Evolutionary conservation across 2,888 invertebrate genomes (phyloP).

Genomic region (Drymonia ruficornis): DNA sequence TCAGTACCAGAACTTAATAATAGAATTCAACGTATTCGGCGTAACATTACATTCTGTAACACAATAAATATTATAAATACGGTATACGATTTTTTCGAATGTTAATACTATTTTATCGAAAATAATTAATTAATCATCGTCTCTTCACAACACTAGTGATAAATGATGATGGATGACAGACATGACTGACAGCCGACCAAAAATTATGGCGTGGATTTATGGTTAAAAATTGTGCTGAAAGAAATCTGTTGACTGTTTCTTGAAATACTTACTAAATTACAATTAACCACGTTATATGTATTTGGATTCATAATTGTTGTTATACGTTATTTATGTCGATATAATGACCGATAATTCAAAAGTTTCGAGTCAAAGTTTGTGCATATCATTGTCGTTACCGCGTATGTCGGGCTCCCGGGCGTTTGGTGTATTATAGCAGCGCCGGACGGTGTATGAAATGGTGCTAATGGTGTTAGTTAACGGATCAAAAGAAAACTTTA

Average conservation of each 20-base stretch:
- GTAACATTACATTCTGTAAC: too few species aligned
- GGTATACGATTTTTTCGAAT: too few species aligned
- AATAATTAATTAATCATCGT: too few species aligned
- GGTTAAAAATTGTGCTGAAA: slow-evolving; percentile 61
- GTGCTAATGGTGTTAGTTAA: slow-evolving; percentile 62
- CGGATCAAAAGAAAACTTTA: slow-evolving; percentile 68
- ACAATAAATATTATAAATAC: too few species aligned
- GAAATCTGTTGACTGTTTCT: slow-evolving; percentile 60
- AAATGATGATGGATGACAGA: slow-evolving; percentile 58
- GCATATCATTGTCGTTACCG: slow-evolving; percentile 80
- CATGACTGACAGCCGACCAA: slow-evolving; percentile 64
- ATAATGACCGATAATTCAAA: slow-evolving; percentile 78
- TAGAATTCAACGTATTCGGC: too few species aligned
- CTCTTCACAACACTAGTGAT: slow-evolving; percentile 22
- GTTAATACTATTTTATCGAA: too few species aligned
- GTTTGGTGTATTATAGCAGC: slow-evolving; percentile 74
- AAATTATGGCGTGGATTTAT: slow-evolving; percentile 82
- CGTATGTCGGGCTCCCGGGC: slow-evolving; percentile 67
- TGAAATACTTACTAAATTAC: slow-evolving; percentile 41
- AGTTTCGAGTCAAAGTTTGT: slow-evolving; percentile 79
- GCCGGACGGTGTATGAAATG: slow-evolving; percentile 66
- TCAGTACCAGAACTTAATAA: too few species aligned
- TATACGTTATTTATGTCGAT: slow-evolving; percentile 59
- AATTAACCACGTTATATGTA: slow-evolving; percentile 39
- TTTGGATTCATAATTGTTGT: slow-evolving; percentile 40